Evolutionary conservation across 2,797 vertebrate genomes (phyloP).

Genomic region (Acipenser oxyrinchus): DNA sequence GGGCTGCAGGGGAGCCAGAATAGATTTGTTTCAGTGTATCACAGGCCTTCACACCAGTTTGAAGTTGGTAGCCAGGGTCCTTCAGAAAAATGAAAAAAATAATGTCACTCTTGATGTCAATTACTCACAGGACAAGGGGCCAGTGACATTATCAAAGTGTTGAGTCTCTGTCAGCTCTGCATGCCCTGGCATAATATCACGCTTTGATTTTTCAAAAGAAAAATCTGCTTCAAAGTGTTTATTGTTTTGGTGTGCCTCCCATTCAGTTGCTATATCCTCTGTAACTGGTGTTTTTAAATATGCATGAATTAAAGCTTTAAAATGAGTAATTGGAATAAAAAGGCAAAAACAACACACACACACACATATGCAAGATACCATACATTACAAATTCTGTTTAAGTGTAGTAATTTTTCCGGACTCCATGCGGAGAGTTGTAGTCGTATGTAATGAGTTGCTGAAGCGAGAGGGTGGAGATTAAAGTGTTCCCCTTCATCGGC

Average conservation of each 20-base stretch:
- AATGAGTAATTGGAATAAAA: constrained; percentile 7
- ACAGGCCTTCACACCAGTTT: not conserved
- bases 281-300: not conserved
- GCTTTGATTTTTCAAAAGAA: not conserved
- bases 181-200: not conserved
- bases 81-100: not conserved
- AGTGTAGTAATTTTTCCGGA: constrained; percentile 27
- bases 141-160: constrained; percentile 7
- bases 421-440: constrained; percentile 20
- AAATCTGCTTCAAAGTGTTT: not conserved
- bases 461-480: constrained; percentile 22
- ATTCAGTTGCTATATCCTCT: not conserved
- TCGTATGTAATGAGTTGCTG: constrained; percentile 25
- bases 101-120: constrained; percentile 1
- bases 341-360: constrained; percentile 2
- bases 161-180: not conserved
- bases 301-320: too few species aligned
- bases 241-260: not conserved
- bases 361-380: constrained; percentile 15
- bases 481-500: constrained; percentile 23
- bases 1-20: not conserved
- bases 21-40: not conserved
- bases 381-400: constrained; percentile 29
- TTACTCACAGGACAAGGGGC: not conserved
- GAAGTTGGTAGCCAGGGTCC: not conserved